These are phyloP conservation scores for silkworm (Bombyx mori) DNA, from an alignment of 1,140 invertebrate species.

Conservation along the genomic window ASM3026992v2 NC_085114.1:1724501-1725000, in stretches of 20 bases:
- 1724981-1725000: slow-evolving; percentile 65
- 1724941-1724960: slow-evolving; percentile 62
- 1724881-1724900: slow-evolving; percentile 76
- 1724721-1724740: slow-evolving; percentile 52
- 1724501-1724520: slow-evolving; percentile 82
- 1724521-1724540: slow-evolving; percentile 83
- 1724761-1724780: slow-evolving; percentile 50
- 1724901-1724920: slow-evolving; percentile 80
- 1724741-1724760: slow-evolving; percentile 1
- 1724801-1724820: slow-evolving; percentile 28
- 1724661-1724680: slow-evolving; percentile 82
- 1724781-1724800: slow-evolving; percentile 48
- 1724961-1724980: slow-evolving; percentile 64
- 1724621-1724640: slow-evolving; percentile 80
- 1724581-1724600: slow-evolving; percentile 77
- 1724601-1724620: slow-evolving; percentile 79
- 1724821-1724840: slow-evolving; percentile 42
- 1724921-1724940: slow-evolving; percentile 78
- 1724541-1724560: slow-evolving; percentile 79
- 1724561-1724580: slow-evolving; percentile 82
- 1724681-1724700: slow-evolving; percentile 82
- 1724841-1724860: slow-evolving; percentile 50
- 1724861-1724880: slow-evolving; percentile 73
- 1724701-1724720: slow-evolving; percentile 65
- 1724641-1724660: slow-evolving; percentile 81